These are phyloP conservation scores for Drosophila setosimentum DNA, from an alignment of 2,888 invertebrate genomes.

Conservation along the genomic window DNA sequence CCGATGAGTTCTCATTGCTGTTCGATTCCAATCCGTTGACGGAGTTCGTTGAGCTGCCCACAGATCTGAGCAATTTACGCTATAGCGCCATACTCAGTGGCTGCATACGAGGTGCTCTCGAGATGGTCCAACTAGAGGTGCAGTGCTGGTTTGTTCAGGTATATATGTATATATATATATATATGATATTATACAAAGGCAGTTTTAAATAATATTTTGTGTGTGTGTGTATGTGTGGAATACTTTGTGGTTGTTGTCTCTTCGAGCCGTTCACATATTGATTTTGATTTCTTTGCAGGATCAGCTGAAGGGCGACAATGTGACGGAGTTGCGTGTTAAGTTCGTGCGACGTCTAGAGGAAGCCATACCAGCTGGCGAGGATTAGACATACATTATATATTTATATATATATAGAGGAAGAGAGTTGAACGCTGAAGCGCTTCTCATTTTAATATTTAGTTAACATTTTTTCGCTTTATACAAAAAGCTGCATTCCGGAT, in stretches of 20 bases:
- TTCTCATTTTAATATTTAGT: constrained; percentile 39
- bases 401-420: constrained; percentile 28
- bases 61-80: constrained; percentile 92
- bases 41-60: constrained; percentile 98
- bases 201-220: constrained; percentile 4
- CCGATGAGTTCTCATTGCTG: constrained; percentile 98
- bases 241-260: constrained; percentile 54
- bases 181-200: constrained; percentile 8
- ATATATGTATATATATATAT: constrained; percentile 34
- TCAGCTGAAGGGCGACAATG: constrained; percentile 96
- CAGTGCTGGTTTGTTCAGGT: constrained; percentile 96
- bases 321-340: constrained; percentile 97
- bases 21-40: constrained; percentile 98
- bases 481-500: constrained; percentile 66
- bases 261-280: constrained; percentile 18
- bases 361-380: constrained; percentile 99
- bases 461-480: constrained; percentile 18
- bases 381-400: constrained; percentile 86
- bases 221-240: constrained; percentile 43
- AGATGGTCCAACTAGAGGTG: constrained; percentile 99
- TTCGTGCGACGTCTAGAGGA: constrained; percentile 98
- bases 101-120: constrained; percentile 95
- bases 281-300: constrained; percentile 87
- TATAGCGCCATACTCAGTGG: constrained; percentile 98
- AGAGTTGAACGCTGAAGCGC: constrained; percentile 20